Evolutionary conservation across 53 echinoderm and acorn worm species (phyloP).

Genomic region (Henricia sp.): DNA sequence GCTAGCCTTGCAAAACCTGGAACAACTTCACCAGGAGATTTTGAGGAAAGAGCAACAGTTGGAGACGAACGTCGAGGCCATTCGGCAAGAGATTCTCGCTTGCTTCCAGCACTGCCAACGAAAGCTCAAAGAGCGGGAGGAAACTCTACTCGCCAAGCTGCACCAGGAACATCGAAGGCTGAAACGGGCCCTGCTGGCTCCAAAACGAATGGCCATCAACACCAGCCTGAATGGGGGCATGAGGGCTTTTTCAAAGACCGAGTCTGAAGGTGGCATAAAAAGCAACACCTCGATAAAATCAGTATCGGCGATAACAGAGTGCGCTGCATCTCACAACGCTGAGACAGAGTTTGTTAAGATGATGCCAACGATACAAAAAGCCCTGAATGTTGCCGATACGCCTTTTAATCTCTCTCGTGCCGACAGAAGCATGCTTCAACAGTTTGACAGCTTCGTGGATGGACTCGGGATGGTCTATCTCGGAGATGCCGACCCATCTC

Average conservation of each 20-base stretch:
- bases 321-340: no score
- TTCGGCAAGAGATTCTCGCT: conserved; percentile 72
- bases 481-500: conserved; percentile 87
- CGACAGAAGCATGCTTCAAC: conserved; percentile 57
- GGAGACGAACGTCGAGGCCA: conserved; percentile 55
- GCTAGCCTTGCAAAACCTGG: conserved; percentile 30
- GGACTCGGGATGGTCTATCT: conserved; percentile 81
- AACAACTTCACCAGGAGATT: conserved; percentile 53
- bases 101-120: conserved; percentile 81
- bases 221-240: conserved; percentile 39
- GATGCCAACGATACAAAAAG: conserved; percentile 38
- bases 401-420: conserved; percentile 75
- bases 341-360: conserved; percentile 49
- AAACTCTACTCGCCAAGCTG: conserved; percentile 70
- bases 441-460: conserved; percentile 73
- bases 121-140: conserved; percentile 77
- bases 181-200: conserved; percentile 68
- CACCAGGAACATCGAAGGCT: conserved; percentile 73
- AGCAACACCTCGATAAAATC: conserved; percentile 1
- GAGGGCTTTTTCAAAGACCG: conserved; percentile 52
- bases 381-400: conserved; percentile 38
- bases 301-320: conserved; percentile 44
- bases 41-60: conserved; percentile 33
- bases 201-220: conserved; percentile 70
- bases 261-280: background rate